Evolutionary conservation across 2,797 vertebrate genomes (phyloP).

Genomic region (Streptopelia turtur): DNA sequence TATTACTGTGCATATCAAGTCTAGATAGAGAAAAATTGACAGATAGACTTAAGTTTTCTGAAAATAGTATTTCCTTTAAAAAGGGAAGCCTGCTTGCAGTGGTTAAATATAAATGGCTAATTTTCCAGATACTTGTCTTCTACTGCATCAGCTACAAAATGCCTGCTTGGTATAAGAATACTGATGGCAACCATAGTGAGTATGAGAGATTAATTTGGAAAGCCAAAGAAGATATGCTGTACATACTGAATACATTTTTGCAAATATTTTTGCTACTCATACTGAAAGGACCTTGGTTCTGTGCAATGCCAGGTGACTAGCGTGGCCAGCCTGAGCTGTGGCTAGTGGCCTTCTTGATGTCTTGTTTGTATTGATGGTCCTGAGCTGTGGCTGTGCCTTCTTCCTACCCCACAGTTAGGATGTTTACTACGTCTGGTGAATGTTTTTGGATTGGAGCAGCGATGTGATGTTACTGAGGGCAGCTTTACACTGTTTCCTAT

Average conservation of each 20-base stretch:
- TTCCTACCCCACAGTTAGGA: neutral
- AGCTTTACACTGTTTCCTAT: neutral
- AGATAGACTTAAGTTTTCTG: neutral
- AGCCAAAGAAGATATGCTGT: neutral
- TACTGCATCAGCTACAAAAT: neutral
- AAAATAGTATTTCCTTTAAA: neutral
- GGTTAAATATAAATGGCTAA: neutral
- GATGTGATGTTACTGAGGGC: neutral
- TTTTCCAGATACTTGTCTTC: constrained; percentile 15
- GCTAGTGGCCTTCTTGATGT: accelerated
- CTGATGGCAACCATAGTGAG: neutral
- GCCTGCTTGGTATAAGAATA: neutral
- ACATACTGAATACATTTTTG: neutral
- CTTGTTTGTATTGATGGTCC: neutral
- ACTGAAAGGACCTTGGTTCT: neutral
- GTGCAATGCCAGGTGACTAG: neutral
- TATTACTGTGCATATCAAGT: neutral
- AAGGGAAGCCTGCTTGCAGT: neutral
- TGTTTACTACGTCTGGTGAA: neutral
- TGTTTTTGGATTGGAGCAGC: neutral
- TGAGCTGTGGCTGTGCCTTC: neutral
- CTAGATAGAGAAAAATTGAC: neutral
- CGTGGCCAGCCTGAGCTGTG: neutral
- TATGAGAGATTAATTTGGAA: neutral
- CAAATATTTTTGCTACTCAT: neutral